phyloP scores from a whole-genome alignment of 2,113 vertebrate genomes.

The Upupa epops region DNA sequence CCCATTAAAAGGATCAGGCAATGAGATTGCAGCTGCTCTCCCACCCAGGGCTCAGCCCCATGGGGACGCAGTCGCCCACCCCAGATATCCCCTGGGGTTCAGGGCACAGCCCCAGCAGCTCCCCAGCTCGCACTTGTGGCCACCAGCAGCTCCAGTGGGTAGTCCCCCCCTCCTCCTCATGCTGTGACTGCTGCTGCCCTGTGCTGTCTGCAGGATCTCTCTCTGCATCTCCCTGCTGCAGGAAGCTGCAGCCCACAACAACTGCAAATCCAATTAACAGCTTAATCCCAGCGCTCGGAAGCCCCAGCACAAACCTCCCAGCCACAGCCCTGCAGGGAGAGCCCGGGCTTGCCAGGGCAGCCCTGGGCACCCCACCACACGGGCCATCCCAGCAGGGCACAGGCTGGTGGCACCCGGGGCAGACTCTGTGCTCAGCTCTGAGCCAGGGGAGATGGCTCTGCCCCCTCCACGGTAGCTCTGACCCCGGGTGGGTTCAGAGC shows the following conservation, averaged over 20 bases:
- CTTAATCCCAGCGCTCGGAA: not conserved
- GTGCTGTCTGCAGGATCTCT: not conserved
- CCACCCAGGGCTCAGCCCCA: not conserved
- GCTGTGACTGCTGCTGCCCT: accelerated
- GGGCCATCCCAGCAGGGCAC: accelerated
- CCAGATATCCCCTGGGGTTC: not conserved
- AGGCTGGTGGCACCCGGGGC: not conserved
- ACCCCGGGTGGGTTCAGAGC: not conserved
- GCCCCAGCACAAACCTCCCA: not conserved
- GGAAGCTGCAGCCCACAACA: not conserved
- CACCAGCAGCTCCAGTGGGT: not conserved
- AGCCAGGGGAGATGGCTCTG: too few relatives aligned
- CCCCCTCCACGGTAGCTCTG: too few relatives aligned
- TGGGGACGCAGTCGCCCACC: accelerated
- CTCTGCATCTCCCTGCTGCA: not conserved
- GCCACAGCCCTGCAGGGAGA: not conserved
- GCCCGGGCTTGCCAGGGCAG: accelerated
- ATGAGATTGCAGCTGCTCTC: not conserved
- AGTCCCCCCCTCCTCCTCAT: not conserved
- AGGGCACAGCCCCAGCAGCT: not conserved
- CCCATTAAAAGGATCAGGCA: not conserved
- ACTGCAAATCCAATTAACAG: constrained; percentile 9
- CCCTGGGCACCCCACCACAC: accelerated
- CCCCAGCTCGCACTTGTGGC: accelerated
- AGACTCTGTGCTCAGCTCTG: not conserved